Percentiles rank a stretch among this genome's conserved stretches.
Conservation (phyloP, 2,797 vertebrate species). For the Sebastes diaconus region DNA sequence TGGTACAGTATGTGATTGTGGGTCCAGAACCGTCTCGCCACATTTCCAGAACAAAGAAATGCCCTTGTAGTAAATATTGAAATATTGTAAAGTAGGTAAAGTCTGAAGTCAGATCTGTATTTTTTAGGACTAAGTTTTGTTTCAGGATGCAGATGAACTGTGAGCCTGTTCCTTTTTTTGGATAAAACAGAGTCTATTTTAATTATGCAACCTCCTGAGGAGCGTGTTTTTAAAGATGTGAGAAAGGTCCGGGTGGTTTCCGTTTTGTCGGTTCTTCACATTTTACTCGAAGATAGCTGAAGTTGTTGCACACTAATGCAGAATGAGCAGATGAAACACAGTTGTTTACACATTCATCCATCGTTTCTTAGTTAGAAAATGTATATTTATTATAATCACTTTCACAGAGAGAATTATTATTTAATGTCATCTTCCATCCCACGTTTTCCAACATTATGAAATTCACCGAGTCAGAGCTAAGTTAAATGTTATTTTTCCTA, state of each 20-base stretch:
- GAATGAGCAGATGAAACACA: slow-evolving; percentile 2
- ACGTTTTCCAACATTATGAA: background rate
- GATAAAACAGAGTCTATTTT: slow-evolving; percentile 57
- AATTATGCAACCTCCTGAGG: slow-evolving; percentile 41
- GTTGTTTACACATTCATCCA: background rate
- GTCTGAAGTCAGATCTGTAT: slow-evolving; percentile 37
- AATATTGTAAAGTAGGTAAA: slow-evolving; percentile 28
- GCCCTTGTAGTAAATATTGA: background rate
- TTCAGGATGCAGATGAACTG: slow-evolving; percentile 22
- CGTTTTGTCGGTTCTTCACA: background rate
- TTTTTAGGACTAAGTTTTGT: slow-evolving; percentile 46
- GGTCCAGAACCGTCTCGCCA: background rate
- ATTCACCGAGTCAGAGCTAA: background rate
- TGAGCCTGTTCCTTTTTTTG: slow-evolving; percentile 11
- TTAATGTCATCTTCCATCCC: slow-evolving; percentile 2
- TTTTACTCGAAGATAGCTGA: background rate
- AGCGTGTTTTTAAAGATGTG: slow-evolving; percentile 30
- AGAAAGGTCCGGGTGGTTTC: background rate
- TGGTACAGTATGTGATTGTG: background rate
- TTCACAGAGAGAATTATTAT: slow-evolving; percentile 2
- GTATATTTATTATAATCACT: background rate
- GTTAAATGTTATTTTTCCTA: slow-evolving; percentile 15
- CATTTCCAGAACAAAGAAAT: background rate
- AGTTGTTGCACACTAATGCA: slow-evolving; percentile 20
- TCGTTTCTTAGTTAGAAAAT: background rate